Evolutionary conservation across 2,797 vertebrate species (phyloP).

Genomic region (Phrynocephalus guinanensis): DNA sequence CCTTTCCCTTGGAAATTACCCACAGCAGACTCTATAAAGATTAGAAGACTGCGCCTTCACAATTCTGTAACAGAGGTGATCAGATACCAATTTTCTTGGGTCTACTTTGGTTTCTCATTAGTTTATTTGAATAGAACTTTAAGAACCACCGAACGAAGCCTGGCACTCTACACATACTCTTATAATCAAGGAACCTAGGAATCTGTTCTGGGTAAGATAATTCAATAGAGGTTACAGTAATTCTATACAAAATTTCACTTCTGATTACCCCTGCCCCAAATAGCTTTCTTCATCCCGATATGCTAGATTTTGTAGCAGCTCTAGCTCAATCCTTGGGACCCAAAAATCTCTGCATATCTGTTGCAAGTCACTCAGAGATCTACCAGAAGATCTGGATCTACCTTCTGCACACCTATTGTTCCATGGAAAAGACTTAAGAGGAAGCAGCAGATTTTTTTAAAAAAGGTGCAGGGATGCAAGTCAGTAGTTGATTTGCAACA

Average conservation of each 20-base stretch:
- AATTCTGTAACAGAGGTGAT: background rate
- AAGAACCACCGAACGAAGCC: background rate
- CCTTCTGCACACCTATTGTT: background rate
- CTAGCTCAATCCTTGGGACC: background rate
- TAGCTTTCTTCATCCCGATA: background rate
- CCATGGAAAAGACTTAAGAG: background rate
- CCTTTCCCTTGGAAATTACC: background rate
- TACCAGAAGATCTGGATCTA: background rate
- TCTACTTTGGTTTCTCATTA: background rate
- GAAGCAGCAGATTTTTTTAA: background rate
- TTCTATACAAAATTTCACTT: background rate
- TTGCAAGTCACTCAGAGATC: background rate
- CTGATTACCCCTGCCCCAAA: background rate
- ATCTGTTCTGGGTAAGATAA: background rate
- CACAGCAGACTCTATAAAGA: background rate
- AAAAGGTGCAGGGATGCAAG: background rate
- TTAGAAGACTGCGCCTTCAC: background rate
- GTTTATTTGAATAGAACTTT: background rate
- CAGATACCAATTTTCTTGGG: background rate
- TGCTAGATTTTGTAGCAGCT: background rate
- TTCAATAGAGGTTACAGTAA: background rate
- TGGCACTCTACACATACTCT: background rate
- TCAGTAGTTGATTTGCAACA: constrained; percentile 2
- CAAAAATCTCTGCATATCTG: background rate
- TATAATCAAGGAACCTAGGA: background rate